Evolutionary conservation across 2,888 invertebrate species (phyloP), one percentile per base, ranked within the genome.

Genomic region (Catocala sponsa): DNA sequence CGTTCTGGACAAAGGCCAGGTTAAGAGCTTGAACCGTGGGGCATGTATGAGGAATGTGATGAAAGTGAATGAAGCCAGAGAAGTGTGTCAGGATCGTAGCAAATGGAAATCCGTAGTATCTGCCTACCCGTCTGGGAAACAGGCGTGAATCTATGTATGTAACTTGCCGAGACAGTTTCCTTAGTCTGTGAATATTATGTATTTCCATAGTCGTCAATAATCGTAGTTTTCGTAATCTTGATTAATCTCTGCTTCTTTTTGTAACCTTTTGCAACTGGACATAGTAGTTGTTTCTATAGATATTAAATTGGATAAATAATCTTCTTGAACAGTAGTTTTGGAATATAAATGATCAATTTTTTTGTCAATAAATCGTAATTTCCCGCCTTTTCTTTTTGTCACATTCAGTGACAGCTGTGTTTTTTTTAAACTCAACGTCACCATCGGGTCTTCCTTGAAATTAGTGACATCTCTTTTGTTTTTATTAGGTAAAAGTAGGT

Each of bases 391-490:
- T 48, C 59, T 63, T 35, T 35, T 46, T 46, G 13, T 46, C 2
- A 5, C 1, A 38, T 13, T 12, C 25, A 15, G 1, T 41, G 65
- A 62, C n/a, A 38, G 10, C 5, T 53, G 13, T 5, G 15, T 11
- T 7, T 52, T 35, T 56, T 47, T 43, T 50, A 7, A 9, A 25
- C 15, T 12, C 10, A 5, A 32, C 6, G 15, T 6, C 1, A 2
- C 48, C 48, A 48, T 48, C 33, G 48, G 33, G 11, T 48, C 12
- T 0, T 11, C 10, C 2, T 47, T 15, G 2, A 33, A 15, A 46
- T n/a, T 9, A 43, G 10, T 10, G 13, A 60, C 0, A 47, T 61
- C 52, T 62, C 65, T 64, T 76, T 73, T 58, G 9, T 49, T 47
- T 55, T 65, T 62, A 0, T 33, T 6, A 0, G 9, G 2, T 11